phyloP scores from a whole-genome alignment of 2,888 invertebrate genomes.

The Synergus itoensis region DNA sequence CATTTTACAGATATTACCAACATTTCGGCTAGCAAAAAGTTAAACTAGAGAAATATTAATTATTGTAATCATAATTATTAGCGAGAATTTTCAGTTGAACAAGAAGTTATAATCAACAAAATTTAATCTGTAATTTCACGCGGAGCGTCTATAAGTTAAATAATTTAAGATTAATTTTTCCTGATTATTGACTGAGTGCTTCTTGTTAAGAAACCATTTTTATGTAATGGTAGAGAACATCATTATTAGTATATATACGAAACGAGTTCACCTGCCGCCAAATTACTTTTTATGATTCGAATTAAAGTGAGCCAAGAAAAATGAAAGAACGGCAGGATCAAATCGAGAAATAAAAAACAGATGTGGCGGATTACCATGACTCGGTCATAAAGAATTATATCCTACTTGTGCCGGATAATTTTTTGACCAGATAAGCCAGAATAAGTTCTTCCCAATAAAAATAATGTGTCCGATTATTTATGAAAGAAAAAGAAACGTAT shows the following conservation, averaged over 20 bases:
- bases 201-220: neutral
- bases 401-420: too few species aligned
- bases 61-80: too few species aligned
- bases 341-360: slow-evolving; percentile 43
- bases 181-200: neutral
- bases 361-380: neutral
- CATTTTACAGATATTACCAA: neutral
- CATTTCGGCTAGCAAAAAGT: too few species aligned
- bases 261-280: slow-evolving; percentile 57
- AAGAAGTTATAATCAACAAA: slow-evolving; percentile 7
- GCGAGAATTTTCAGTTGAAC: too few species aligned
- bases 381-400: slow-evolving; percentile 16
- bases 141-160: neutral
- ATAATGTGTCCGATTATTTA: neutral
- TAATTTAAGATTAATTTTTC: neutral
- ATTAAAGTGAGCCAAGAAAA: slow-evolving; percentile 51
- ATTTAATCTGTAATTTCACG: neutral
- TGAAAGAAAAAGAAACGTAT: neutral
- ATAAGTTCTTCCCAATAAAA: slow-evolving; percentile 1
- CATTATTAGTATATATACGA: neutral
- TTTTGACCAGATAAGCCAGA: too few species aligned
- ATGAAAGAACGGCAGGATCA: slow-evolving; percentile 20
- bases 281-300: slow-evolving; percentile 63
- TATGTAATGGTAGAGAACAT: neutral
- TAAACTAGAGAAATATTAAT: too few species aligned